A percentile compares a stretch with the other conserved stretches of the same genome.
Conservation (phyloP, 2,888 invertebrate genomes). For the Apamea sordens region DNA sequence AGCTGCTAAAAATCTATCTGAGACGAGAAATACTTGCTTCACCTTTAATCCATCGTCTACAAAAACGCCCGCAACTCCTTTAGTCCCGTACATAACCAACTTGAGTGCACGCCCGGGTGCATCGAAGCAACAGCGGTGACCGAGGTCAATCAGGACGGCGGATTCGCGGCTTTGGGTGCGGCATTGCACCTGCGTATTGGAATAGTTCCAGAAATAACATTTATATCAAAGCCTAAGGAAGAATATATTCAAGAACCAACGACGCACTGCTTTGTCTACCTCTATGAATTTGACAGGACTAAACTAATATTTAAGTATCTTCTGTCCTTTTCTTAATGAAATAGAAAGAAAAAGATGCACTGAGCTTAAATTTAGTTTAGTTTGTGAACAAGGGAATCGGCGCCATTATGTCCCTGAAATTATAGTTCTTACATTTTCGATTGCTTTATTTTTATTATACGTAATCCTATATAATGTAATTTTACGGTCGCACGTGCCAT, state of each 20-base stretch:
- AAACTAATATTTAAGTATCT: too few species aligned
- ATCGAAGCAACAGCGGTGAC: slow-evolving; percentile 1
- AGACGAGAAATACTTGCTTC: slow-evolving; percentile 15
- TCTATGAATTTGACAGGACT: too few species aligned
- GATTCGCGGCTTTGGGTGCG: neutral
- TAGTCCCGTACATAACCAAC: neutral
- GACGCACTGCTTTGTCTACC: neutral
- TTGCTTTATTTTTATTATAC: too few species aligned
- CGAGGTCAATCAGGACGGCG: neutral
- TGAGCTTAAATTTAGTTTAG: too few species aligned
- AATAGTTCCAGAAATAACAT: slow-evolving; percentile 9
- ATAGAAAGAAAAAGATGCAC: too few species aligned
- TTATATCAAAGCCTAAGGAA: neutral
- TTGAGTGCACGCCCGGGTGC: neutral
- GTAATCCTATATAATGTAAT: too few species aligned
- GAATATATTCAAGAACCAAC: neutral
- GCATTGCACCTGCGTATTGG: neutral
- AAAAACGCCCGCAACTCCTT: neutral
- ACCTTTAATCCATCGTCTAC: slow-evolving; percentile 7
- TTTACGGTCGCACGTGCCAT: too few species aligned
- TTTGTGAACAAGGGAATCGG: too few species aligned
- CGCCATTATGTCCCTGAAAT: neutral
- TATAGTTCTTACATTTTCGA: too few species aligned
- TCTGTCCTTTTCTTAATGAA: too few species aligned
- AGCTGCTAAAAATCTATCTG: neutral